phyloP scores from a whole-genome alignment of 2,888 invertebrate species.

The Caenorhabditis wallacei region DNA sequence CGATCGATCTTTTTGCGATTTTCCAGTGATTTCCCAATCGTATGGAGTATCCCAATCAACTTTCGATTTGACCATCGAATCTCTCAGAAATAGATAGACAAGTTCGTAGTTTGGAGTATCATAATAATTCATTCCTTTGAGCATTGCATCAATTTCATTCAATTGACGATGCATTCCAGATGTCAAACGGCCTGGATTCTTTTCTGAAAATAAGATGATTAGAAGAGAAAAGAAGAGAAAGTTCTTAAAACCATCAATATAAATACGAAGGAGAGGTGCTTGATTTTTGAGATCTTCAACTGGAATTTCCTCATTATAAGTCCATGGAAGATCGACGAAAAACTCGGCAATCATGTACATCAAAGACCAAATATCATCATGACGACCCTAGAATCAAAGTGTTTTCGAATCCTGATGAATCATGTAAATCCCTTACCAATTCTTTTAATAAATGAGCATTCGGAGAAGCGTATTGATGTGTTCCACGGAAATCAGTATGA shows the following conservation, averaged over 20 bases:
- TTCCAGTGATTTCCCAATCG: constrained; percentile 47
- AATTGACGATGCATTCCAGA: constrained; percentile 3
- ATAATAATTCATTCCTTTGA: constrained; percentile 45
- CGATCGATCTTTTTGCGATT: background rate
- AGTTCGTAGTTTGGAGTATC: constrained; percentile 40
- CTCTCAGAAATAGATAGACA: constrained; percentile 34
- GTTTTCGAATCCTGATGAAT: too few relatives aligned
- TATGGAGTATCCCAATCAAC: constrained; percentile 37
- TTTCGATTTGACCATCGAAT: constrained; percentile 23
- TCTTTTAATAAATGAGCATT: constrained; percentile 50
- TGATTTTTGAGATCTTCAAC: constrained; percentile 37
- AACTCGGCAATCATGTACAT: constrained; percentile 54
- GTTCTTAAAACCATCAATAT: background rate
- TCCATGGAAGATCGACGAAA: constrained; percentile 48
- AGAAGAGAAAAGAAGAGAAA: background rate
- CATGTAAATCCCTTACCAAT: constrained; percentile 10
- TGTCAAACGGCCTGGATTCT: constrained; percentile 6
- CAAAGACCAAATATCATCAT: constrained; percentile 53
- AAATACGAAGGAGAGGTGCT: constrained; percentile 12
- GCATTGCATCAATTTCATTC: constrained; percentile 38
- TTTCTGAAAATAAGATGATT: background rate
- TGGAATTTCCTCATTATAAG: constrained; percentile 12
- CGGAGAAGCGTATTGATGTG: constrained; percentile 59
- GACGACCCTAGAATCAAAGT: constrained; percentile 20
- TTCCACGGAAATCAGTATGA: constrained; percentile 57